Base-by-base conservation (phyloP, 2,888 invertebrate species). In the Latheticus oryzae region DNA sequence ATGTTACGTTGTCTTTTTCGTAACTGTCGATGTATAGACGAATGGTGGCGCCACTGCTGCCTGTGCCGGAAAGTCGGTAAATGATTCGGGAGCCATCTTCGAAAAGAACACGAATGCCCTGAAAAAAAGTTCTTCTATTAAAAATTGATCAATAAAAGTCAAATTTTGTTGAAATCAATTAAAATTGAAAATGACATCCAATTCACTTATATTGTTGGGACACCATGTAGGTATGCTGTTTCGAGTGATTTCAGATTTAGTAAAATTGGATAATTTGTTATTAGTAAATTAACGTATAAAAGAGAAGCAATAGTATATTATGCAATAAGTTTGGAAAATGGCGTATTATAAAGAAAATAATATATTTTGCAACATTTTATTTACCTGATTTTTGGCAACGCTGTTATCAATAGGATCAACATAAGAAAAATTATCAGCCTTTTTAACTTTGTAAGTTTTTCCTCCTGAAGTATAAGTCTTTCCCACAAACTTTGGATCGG, bases 11-110 rank as follows among this genome's bases (percentile, higher is more conserved):
- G 61, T 87, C 87, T 13, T 85, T 84, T 71, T 96, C 95, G 78
- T 95, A 97, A 62, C 95, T 93, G 78, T 97, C 99, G 60, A 97
- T 88, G 79, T 99, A 99, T 45, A 99, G 76, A 35, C 99, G 86
- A 70, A 99, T 92, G 1, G 99, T 99, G 13, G 99, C 98, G 0
- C 99, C 99, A 24, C 93, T 91, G 75, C 97, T 97, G 62, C 99
- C 99, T 0, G 99, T 99, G 11, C 99, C 99, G 73, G 97, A 97
- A 58, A 99, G 84, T 30, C 99, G 87, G 80, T 92, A 87, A 58
- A 99, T 90, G 64, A 99, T 85, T 35, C 99, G 86, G 0, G 97
- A 97, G 1, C 96, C 97, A 76, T 98, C 97, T 66, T 88, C 89
- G 78, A 99, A 98, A 35, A 97, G 84, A 37, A 99, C 87, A 63